phyloP scores from a whole-genome alignment of 2,888 invertebrate genomes.

The Lasioglossum oenotherae region DNA sequence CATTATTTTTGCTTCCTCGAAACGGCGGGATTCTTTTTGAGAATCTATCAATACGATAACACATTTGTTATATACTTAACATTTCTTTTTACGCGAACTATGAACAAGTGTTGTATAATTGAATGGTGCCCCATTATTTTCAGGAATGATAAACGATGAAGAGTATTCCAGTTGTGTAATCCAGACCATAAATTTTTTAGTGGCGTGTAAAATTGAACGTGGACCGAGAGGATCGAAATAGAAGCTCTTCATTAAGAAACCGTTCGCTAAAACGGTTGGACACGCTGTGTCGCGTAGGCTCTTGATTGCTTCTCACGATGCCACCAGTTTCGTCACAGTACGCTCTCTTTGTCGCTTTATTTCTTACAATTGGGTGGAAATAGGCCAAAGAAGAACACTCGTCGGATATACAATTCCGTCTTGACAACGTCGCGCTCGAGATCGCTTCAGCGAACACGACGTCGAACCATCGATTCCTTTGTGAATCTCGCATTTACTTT shows the following conservation, averaged over 20 bases:
- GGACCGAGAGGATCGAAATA: background rate
- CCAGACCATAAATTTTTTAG: background rate
- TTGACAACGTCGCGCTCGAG: slow-evolving; percentile 22
- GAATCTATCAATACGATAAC: too few relatives aligned
- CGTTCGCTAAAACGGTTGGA: slow-evolving; percentile 22
- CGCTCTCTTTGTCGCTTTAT: slow-evolving; percentile 42
- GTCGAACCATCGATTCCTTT: background rate
- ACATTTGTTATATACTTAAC: too few relatives aligned
- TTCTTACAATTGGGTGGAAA: slow-evolving; percentile 52
- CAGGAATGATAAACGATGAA: background rate
- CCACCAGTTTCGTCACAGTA: slow-evolving; percentile 46
- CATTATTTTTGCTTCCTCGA: background rate
- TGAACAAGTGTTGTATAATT: too few relatives aligned
- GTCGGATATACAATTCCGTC: slow-evolving; percentile 24
- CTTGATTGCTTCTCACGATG: slow-evolving; percentile 53
- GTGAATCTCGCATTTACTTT: background rate
- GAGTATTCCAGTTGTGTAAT: background rate
- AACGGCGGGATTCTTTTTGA: background rate
- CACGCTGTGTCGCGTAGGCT: slow-evolving; percentile 23
- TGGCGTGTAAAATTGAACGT: background rate
- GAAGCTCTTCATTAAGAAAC: slow-evolving; percentile 13
- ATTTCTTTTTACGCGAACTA: too few relatives aligned
- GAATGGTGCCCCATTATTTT: background rate
- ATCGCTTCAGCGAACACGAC: slow-evolving; percentile 1
- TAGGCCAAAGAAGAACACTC: slow-evolving; percentile 40